Evolutionary conservation across 2,113 vertebrate species (phyloP).

Genomic region (Leiothrix lutea): DNA sequence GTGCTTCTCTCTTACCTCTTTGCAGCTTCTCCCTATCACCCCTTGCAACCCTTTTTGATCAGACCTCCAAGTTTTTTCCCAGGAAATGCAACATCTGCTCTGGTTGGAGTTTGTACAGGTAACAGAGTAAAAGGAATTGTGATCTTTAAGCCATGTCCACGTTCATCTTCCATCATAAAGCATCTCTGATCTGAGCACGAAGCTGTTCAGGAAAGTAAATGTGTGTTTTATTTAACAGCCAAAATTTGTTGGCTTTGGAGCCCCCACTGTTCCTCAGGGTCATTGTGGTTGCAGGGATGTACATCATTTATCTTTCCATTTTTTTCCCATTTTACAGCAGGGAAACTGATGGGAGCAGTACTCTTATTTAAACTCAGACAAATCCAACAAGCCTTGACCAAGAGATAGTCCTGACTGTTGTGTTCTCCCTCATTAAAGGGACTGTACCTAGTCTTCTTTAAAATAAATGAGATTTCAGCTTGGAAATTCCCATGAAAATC

Average conservation of each 20-base stretch:
- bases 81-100: background rate
- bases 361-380: background rate
- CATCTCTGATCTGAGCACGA: accelerated
- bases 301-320: background rate
- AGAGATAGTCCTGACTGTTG: background rate
- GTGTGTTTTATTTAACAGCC: background rate
- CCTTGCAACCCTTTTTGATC: background rate
- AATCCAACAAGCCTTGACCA: background rate
- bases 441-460: background rate
- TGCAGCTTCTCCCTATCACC: background rate
- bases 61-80: background rate
- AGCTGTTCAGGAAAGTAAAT: background rate
- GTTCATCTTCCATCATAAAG: background rate
- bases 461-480: background rate
- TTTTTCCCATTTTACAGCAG: background rate
- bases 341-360: background rate
- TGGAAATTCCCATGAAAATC: background rate
- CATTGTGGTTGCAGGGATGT: background rate
- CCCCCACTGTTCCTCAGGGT: background rate
- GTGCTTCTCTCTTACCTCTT: background rate
- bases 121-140: background rate
- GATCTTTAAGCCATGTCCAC: background rate
- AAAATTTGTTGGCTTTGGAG: background rate
- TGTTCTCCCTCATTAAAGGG: background rate
- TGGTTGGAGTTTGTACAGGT: background rate